Evolutionary conservation across 2,888 invertebrate genomes (phyloP), one percentile per base, ranked within the genome.

Genomic region (Calephelis perditalis): DNA sequence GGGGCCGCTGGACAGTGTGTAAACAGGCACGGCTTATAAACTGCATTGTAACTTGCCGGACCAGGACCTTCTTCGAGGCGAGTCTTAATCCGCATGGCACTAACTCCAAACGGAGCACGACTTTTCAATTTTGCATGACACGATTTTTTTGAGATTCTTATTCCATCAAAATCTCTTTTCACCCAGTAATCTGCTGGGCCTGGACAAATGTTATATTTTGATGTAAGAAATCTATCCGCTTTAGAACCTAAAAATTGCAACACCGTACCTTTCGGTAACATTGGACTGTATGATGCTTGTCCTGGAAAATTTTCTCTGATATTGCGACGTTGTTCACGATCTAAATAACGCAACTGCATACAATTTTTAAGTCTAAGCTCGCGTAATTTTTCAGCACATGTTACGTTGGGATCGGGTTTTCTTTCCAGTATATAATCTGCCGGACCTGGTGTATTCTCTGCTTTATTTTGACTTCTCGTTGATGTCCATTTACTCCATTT

Each of bases 401-500:
- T 70, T 67, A 77, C 66, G 36, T 66, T 65, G 35, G 63, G 56
- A 10, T 71, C 73, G 37, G 72, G 75, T 55, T 68, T 47, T 40
- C 62, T 76, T 61, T 71, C 71, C 35, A 79, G 58, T 36, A 15
- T 65, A 61, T 89, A 88, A 67, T 81, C 75, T 12, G 82, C 76
- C 44, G 89, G 89, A 5, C 89, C 86, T 37, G 88, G 88, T 12
- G 65, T 67, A 7, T 57, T 37, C 59, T 77, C 70, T 36, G 62
- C 26, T 15, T 62, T 15, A 65, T 71, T 71, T 49, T 60, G 52
- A 10, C 67, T 62, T 60, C 78, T 72, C 62, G 70, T 71, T 12
- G 81, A 73, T 60, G 76, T 80, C 74, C 83, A 72, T 36, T 72
- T 68, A 72, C 87, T 86, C 89, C 88, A 87, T 77, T 87, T 88